A percentile compares a stretch with the other conserved stretches of the same genome.
These are phyloP conservation scores for Brachyptera risi DNA, from an alignment of 2,888 invertebrate species.

Conservation along the genomic window DNA sequence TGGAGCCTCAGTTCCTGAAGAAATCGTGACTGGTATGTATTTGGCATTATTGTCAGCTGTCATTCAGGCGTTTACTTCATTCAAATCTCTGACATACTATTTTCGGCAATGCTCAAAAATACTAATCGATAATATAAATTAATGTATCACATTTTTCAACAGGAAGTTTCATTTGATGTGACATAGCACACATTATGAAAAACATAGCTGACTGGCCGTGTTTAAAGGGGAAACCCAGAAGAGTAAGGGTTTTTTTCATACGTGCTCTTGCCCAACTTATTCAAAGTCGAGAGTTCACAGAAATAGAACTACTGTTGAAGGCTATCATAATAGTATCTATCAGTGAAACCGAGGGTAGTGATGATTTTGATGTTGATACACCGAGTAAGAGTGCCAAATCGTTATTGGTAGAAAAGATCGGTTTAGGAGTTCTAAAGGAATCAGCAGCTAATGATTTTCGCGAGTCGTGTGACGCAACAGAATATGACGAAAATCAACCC, in stretches of 20 bases:
- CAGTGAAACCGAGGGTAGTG: not conserved
- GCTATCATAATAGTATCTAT: not conserved
- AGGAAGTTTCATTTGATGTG: not conserved
- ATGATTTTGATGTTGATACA: no score
- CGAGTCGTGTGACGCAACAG: no score
- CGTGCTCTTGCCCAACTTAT: not conserved
- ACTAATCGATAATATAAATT: no score
- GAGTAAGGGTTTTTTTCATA: not conserved
- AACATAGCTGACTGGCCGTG: not conserved
- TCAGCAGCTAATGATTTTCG: no score
- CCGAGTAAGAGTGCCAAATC: no score
- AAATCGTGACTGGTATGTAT: constrained; percentile 30
- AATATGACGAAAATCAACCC: no score
- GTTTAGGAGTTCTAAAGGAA: no score
- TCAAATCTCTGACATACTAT: not conserved
- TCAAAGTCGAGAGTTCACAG: not conserved
- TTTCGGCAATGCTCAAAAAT: not conserved
- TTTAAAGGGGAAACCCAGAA: not conserved
- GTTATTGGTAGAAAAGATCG: no score
- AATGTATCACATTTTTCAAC: no score
- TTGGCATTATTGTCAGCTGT: constrained; percentile 20
- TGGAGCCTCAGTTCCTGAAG: constrained; percentile 29
- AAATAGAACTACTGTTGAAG: not conserved
- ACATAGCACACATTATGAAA: not conserved
- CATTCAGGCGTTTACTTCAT: constrained; percentile 3